These are phyloP conservation scores for Anoplophora glabripennis DNA, from an alignment of 1,140 invertebrate genomes.

Conservation along the genomic window DNA sequence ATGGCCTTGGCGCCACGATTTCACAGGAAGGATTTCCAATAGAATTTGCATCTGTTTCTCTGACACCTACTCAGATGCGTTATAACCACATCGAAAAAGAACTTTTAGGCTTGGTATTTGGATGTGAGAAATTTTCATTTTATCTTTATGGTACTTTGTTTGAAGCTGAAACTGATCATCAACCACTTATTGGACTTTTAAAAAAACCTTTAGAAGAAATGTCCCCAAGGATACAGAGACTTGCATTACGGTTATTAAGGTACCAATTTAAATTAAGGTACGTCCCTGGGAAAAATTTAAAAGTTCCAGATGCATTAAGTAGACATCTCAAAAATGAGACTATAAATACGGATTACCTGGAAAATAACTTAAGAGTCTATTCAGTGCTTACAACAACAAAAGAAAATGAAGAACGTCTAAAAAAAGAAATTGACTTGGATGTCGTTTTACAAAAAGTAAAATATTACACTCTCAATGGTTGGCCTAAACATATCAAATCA, in stretches of 20 bases:
- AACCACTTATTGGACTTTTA: slow-evolving; percentile 6
- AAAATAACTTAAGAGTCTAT: slow-evolving; percentile 16
- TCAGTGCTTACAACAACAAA: slow-evolving; percentile 8
- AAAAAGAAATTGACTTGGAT: slow-evolving; percentile 11
- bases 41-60: slow-evolving; percentile 29
- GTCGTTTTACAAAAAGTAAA: slow-evolving; percentile 10
- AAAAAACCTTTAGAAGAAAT: slow-evolving; percentile 9
- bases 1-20: slow-evolving; percentile 52
- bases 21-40: slow-evolving; percentile 47
- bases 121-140: slow-evolving; percentile 16
- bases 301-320: slow-evolving; percentile 15
- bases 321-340: background rate
- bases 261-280: slow-evolving; percentile 11
- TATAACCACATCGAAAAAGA: slow-evolving; percentile 50
- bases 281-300: slow-evolving; percentile 10
- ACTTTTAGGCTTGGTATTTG: slow-evolving; percentile 38
- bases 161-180: background rate
- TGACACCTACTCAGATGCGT: slow-evolving; percentile 40
- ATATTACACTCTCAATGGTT: slow-evolving; percentile 14
- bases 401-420: slow-evolving; percentile 13
- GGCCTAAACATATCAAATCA: slow-evolving; percentile 6
- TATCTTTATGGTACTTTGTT: slow-evolving; percentile 11
- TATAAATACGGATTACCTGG: slow-evolving; percentile 15
- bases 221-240: slow-evolving; percentile 7
- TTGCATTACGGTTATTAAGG: slow-evolving; percentile 6